Evolutionary conservation across 2,888 invertebrate genomes (phyloP).

Genomic region (Lacanobia wlatinum): DNA sequence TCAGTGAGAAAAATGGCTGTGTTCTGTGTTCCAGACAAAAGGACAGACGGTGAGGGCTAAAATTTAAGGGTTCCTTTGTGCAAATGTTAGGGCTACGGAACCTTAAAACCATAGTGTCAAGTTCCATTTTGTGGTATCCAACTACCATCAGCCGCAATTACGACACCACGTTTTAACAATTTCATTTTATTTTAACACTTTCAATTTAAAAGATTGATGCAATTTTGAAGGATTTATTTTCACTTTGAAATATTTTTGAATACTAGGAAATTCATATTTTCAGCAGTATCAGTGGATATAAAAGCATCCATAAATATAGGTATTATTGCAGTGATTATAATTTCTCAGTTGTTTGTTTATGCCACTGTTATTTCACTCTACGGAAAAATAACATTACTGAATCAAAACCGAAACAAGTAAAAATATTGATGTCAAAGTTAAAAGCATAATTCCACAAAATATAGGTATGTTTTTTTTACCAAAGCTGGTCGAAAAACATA

Average conservation of each 20-base stretch:
- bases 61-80: no score
- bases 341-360: conserved; percentile 1
- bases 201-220: neutral
- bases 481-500: neutral
- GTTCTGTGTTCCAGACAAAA: no score
- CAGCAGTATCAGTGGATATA: neutral
- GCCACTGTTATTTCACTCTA: neutral
- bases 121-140: neutral
- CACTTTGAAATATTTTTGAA: neutral
- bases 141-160: neutral
- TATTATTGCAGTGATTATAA: neutral
- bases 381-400: neutral
- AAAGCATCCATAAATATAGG: neutral
- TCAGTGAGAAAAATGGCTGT: no score
- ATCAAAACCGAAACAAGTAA: neutral
- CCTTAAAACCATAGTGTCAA: neutral
- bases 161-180: neutral
- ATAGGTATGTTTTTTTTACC: no score
- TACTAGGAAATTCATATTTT: neutral
- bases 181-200: neutral
- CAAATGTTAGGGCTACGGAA: neutral
- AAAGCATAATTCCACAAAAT: neutral
- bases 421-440: neutral
- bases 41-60: no score
- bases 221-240: neutral